Base-by-base conservation (phyloP, 2,888 invertebrate species). In the Caenorhabditis sp. region DNA sequence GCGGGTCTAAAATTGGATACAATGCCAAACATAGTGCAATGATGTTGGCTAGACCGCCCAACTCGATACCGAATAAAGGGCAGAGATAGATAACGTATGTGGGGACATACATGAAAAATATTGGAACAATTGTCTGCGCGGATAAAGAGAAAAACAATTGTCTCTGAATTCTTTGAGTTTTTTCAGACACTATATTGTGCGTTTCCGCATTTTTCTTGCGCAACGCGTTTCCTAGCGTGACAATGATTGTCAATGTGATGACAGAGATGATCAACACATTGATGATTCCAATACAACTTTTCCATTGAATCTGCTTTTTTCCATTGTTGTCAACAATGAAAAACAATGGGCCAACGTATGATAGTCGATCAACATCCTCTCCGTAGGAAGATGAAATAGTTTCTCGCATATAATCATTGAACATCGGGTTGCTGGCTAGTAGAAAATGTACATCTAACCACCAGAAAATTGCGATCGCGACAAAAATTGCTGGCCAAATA, bases 401-500 rank as follows among this genome's bases (percentile, higher is more conserved):
- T 43, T 43, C 43, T 43, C 43, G 6, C 43, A 43, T 43, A 43
- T 43, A 43, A 5, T 43, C 43, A 43, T 43, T 43, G 14, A 43
- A 43, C 12, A 17, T 43, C 3, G 12, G 14, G 31, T 69, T 65
- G 53, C 60, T 61, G 23, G 64, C 53, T 26, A 69, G 43, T 6
- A 69, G 53, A 19, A 69, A 62, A 53, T 65, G 64, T 1, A 69
- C 69, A 49, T 69, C 64, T 31, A 64, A 69, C 66, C 66, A 71
- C 71, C 71, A 71, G 53, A 65, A 63, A 2, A 67, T 61, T 31
- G 37, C 50, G 4, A 51, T 51, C 3, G 62, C 66, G n/a, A 58
- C 58, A 49, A 53, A 70, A 5, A 50, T 66, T 58, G 66, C 66
- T 3, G 63, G n/a, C 19, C 62, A 31, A 66, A 58, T 66, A 49